Percentiles rank a stretch among this genome's conserved stretches.
These are phyloP conservation scores for Colostygia pectinataria DNA, from an alignment of 2,888 invertebrate genomes.

Conservation along the genomic window DNA sequence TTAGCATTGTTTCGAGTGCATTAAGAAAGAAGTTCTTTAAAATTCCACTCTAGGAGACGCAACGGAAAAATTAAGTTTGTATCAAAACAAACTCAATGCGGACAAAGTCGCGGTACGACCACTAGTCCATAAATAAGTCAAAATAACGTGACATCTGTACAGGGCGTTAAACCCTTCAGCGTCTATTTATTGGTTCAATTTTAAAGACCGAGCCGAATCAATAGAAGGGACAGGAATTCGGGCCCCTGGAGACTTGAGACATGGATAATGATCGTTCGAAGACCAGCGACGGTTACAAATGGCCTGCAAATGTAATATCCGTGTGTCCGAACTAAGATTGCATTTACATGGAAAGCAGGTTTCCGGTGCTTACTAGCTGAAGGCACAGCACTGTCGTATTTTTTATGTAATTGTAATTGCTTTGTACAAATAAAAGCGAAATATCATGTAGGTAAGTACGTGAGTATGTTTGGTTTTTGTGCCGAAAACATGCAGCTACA, in stretches of 20 bases:
- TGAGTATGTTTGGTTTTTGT: too few relatives aligned
- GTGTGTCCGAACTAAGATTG: constrained; percentile 58
- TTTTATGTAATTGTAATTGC: too few relatives aligned
- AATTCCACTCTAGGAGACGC: too few relatives aligned
- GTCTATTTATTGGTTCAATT: constrained; percentile 69
- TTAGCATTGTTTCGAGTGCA: too few relatives aligned
- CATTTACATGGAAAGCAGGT: constrained; percentile 2
- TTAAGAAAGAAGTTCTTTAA: too few relatives aligned
- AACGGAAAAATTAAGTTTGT: too few relatives aligned
- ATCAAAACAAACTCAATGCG: too few relatives aligned
- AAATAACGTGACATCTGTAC: constrained; percentile 47
- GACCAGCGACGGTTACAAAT: constrained; percentile 78
- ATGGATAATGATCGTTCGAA: constrained; percentile 76
- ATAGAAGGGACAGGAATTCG: constrained; percentile 70
- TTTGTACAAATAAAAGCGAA: too few relatives aligned
- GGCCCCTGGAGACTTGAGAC: constrained; percentile 66
- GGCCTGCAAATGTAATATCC: constrained; percentile 82
- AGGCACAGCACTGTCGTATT: background rate
- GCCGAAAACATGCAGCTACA: too few relatives aligned
- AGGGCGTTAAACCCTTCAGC: constrained; percentile 49
- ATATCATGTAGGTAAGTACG: too few relatives aligned
- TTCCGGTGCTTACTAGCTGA: background rate
- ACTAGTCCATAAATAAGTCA: too few relatives aligned
- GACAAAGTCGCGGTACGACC: too few relatives aligned
- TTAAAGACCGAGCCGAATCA: constrained; percentile 64